Evolutionary conservation across 2,113 vertebrate genomes (phyloP), one percentile per base, ranked within the genome.

Genomic region (Sinocyclocheilus maitianheensis): DNA sequence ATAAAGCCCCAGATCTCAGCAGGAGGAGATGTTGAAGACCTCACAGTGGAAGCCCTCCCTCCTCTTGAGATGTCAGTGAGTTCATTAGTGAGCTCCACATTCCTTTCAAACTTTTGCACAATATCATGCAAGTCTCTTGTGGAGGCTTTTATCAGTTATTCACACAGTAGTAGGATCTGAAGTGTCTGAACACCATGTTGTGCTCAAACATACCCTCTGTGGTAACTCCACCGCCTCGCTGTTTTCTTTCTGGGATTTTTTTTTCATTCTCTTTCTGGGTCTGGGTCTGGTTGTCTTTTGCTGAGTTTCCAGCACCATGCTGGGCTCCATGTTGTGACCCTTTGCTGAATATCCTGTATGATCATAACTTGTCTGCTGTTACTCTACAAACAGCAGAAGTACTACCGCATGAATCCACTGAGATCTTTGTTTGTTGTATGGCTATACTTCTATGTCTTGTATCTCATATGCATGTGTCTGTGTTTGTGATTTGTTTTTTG

Each of bases 1-100:
- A 89, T 90, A 89, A 90, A 91, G 90, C 86, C 90, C 90, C 86
- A 88, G 91, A 88, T 88, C 92, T 89, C 92, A 93, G 94, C 92
- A 93, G 94, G 93, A 92, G 93, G 90, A 91, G 90, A 88, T 85
- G 87, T 81, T 89, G 89, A 89, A 71, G 90, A 90, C 89, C 88
- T 83, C 90, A 69, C 89, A 51, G 55, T 81, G 71, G n/a, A 62
- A 53, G 60, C 55, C 81, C 63, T 30, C 72, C 51, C n/a, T 71
- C 53, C 85, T 62, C 82, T 62, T 48, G 46, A 81, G 71, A 81
- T 84, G 81, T 84, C 72, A 51, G 24, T 26, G 77, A 85, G 77
- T 72, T 81, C 69, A 86, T 84, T 83, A 83, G 81, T 83, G 69
- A 20, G 62, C 75, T 75, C 40, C 53, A 74, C 53, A 86, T 86